phyloP scores from a whole-genome alignment of 2,113 vertebrate species.

The Gallinago media region DNA sequence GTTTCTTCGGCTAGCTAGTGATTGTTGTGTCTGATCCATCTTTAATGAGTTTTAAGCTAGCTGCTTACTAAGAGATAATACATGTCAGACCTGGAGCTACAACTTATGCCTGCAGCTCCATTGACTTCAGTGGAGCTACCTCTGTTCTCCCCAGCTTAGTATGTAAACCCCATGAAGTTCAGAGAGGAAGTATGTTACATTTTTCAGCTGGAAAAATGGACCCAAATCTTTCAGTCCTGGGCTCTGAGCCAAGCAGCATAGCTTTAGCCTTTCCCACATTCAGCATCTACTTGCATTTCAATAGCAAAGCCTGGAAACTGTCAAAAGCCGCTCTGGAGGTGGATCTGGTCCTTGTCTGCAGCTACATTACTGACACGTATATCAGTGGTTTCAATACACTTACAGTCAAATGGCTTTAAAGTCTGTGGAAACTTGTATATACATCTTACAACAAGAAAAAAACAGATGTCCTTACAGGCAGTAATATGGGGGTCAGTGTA shows the following conservation, averaged over 20 bases:
- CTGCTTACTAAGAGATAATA: neutral
- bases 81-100: neutral
- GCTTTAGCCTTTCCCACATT: constrained; percentile 71
- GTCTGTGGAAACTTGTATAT: constrained; percentile 51
- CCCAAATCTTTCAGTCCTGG: constrained; percentile 58
- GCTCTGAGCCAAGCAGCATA: constrained; percentile 61
- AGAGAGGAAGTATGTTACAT: constrained; percentile 34
- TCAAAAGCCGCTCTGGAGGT: constrained; percentile 55
- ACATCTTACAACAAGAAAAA: constrained; percentile 47
- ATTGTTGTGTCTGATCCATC: neutral
- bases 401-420: constrained; percentile 50
- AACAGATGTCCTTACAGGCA: constrained; percentile 22
- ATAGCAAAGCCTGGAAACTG: constrained; percentile 68
- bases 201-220: constrained; percentile 53
- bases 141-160: neutral
- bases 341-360: constrained; percentile 63
- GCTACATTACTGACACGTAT: constrained; percentile 32
- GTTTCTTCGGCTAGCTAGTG: neutral
- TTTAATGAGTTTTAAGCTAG: neutral
- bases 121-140: neutral
- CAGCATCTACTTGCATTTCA: constrained; percentile 51
- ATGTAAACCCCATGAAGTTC: constrained; percentile 14
- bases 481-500: neutral
- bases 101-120: neutral
- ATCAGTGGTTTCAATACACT: constrained; percentile 37